Conservation (phyloP, 2,113 vertebrate genomes). For the Mobula hypostoma region DNA sequence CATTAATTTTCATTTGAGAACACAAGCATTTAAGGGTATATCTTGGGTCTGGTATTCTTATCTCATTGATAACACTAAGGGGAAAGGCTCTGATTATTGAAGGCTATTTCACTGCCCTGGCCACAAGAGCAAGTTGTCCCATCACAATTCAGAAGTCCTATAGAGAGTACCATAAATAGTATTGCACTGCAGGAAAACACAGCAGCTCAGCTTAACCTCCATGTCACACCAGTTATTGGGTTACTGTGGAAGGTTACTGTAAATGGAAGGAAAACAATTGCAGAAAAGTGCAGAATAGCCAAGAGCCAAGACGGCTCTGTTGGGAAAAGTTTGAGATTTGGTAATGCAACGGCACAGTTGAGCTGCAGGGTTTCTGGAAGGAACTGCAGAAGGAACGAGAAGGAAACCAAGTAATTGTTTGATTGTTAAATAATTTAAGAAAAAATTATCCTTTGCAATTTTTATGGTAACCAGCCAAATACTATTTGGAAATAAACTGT, state of each 20-base stretch:
- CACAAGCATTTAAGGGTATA: not conserved
- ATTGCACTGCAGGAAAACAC: not conserved
- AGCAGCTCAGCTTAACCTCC: not conserved
- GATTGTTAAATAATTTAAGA: not conserved
- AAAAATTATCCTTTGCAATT: not conserved
- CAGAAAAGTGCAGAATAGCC: not conserved
- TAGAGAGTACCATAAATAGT: not conserved
- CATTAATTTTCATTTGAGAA: not conserved
- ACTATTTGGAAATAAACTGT: constrained; percentile 7
- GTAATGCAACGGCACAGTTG: not conserved
- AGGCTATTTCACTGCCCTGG: too few species aligned
- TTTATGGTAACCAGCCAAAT: not conserved
- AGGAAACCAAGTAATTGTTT: not conserved
- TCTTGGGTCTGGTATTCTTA: not conserved
- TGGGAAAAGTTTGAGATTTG: not conserved
- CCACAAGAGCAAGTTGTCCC: not conserved
- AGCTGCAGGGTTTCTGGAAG: not conserved
- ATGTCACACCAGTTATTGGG: too few species aligned
- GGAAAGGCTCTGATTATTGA: not conserved
- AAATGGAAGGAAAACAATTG: not conserved
- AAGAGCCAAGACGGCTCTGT: not conserved
- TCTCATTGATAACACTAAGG: not conserved
- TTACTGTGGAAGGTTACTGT: not conserved
- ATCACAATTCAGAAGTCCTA: not conserved
- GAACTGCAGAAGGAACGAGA: not conserved